Conservation (phyloP, 2,888 invertebrate genomes). For the Amblyjoppa proteus region DNA sequence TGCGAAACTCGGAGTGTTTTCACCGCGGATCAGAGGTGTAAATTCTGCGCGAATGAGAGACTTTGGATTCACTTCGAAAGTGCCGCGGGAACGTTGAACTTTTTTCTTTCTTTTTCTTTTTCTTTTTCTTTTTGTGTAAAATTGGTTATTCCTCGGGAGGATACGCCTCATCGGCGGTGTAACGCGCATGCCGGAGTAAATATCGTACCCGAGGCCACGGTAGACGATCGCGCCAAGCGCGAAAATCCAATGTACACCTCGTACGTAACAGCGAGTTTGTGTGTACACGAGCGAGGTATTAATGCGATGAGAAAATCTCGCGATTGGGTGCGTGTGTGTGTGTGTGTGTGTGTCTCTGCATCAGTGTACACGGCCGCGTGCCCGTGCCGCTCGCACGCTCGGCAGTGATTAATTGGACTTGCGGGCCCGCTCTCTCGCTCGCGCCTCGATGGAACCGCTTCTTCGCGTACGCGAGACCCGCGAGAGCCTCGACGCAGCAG, state of each 20-base stretch:
- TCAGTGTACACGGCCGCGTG: constrained; percentile 66
- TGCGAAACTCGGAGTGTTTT: neutral
- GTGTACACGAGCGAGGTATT: constrained; percentile 27
- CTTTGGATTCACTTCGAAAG: neutral
- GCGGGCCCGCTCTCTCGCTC: constrained; percentile 66
- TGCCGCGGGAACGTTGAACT: neutral
- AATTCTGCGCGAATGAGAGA: neutral
- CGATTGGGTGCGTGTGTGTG: constrained; percentile 16
- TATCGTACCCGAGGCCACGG: neutral
- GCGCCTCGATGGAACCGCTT: constrained; percentile 64
- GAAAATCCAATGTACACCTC: constrained; percentile 29
- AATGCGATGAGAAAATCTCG: constrained; percentile 28
- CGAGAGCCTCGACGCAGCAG: constrained; percentile 38
- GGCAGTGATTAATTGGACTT: constrained; percentile 75
- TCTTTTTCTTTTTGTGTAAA: neutral
- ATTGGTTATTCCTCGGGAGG: constrained; percentile 9
- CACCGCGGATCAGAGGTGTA: neutral
- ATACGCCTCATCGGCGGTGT: constrained; percentile 8
- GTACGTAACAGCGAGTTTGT: constrained; percentile 31
- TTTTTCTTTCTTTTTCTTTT: too few species aligned
- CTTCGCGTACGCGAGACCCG: constrained; percentile 55
- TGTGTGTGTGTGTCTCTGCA: constrained; percentile 36
- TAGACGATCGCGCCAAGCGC: constrained; percentile 10
- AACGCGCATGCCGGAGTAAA: neutral
- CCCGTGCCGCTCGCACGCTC: constrained; percentile 69